A percentile compares a stretch with the other conserved stretches of the same genome.
Conservation (phyloP, 2,113 vertebrate species). For the Pseudorhombus dupliciocellatus region DNA sequence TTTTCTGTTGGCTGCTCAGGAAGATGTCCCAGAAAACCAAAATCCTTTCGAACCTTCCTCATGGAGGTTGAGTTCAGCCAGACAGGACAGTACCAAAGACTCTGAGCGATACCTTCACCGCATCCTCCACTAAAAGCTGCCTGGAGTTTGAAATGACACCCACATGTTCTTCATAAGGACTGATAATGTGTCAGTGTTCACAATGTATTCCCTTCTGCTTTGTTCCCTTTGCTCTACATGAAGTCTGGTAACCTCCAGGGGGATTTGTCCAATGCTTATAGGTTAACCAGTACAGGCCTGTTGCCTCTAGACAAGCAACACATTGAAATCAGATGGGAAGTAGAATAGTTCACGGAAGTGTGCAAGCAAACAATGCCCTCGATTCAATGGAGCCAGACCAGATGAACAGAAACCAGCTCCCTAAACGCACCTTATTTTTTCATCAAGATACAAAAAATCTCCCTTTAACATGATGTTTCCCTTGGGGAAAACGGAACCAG, state of each 20-base stretch:
- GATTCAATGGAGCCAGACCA: no score
- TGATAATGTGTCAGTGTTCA: not conserved
- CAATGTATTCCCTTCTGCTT: not conserved
- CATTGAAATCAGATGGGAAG: not conserved
- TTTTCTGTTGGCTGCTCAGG: constrained; percentile 12
- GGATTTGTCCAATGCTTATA: not conserved
- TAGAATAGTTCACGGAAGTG: no score
- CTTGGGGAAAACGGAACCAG: no score
- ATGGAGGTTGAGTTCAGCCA: constrained; percentile 44
- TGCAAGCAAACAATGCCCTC: no score
- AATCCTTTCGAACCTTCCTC: constrained; percentile 50
- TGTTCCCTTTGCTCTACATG: no score
- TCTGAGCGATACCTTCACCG: constrained; percentile 78
- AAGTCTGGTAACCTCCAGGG: not conserved
- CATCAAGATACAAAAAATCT: no score
- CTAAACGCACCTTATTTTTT: no score
- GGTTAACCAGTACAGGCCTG: not conserved
- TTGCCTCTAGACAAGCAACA: not conserved
- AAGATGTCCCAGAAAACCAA: constrained; percentile 19
- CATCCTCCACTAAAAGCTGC: constrained; percentile 65
- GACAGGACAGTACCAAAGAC: constrained; percentile 53
- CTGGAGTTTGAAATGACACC: not conserved
- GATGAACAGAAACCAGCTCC: no score
- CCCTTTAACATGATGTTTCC: no score
- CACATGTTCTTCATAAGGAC: not conserved